A percentile compares a stretch with the other conserved stretches of the same genome.
Conservation (phyloP, 2,113 vertebrate species). For the Mola mola region DNA sequence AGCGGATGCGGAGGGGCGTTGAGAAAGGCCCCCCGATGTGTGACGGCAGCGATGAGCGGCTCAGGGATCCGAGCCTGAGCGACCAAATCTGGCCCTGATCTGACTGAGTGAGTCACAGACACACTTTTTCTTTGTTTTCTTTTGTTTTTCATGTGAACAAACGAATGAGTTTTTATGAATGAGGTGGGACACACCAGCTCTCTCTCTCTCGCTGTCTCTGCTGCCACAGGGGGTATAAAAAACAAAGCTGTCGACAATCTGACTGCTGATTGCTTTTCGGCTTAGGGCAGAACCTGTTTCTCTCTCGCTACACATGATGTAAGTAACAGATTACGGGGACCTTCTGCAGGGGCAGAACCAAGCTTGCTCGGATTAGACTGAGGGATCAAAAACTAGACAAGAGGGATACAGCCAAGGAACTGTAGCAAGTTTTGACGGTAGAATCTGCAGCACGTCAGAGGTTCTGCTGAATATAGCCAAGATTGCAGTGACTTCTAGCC, state of each 20-base stretch:
- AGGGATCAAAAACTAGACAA: constrained; percentile 25
- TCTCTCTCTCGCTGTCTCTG: constrained; percentile 13
- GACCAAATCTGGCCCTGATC: constrained; percentile 38
- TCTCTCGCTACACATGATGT: constrained; percentile 1
- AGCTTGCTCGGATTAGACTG: constrained; percentile 33
- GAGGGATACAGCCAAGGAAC: constrained; percentile 3
- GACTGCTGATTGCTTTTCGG: constrained; percentile 53
- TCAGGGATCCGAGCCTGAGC: constrained; percentile 30
- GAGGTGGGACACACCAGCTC: constrained; percentile 14
- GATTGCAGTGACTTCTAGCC: too few relatives aligned
- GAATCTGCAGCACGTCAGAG: constrained; percentile 1
- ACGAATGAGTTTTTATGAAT: background rate
- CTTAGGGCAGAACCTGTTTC: constrained; percentile 38
- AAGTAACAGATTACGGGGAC: constrained; percentile 55
- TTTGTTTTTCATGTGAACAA: constrained; percentile 14
- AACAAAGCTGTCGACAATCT: constrained; percentile 39
- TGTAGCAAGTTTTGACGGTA: background rate
- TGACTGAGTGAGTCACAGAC: constrained; percentile 8
- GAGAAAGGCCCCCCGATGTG: constrained; percentile 28
- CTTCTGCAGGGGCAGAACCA: constrained; percentile 15
- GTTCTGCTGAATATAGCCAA: constrained; percentile 3
- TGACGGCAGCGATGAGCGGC: constrained; percentile 18
- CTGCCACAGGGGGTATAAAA: constrained; percentile 29
- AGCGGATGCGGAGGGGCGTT: constrained; percentile 21
- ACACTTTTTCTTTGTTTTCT: background rate